Base-by-base conservation (phyloP, 2,888 invertebrate species). In the Amphiduros pacificus region DNA sequence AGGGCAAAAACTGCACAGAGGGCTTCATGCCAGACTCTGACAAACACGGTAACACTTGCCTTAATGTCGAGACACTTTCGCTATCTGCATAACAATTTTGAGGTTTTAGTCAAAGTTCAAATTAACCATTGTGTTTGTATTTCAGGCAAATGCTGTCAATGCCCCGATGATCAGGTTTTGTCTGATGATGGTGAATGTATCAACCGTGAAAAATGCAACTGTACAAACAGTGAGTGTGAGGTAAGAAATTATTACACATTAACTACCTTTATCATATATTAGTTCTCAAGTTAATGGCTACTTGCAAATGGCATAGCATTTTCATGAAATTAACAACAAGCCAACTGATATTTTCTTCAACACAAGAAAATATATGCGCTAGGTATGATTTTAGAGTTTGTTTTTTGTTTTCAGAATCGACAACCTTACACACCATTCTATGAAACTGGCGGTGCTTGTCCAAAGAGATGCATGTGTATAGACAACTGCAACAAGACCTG, bases 91-190 rank as follows among this genome's bases (percentile, higher is more conserved):
- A n/a, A n/a, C n/a, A n/a, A n/a, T n/a, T n/a, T n/a, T n/a, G n/a
- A n/a, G n/a, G n/a, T n/a, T n/a, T n/a, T n/a, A n/a, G n/a, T n/a
- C n/a, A n/a, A n/a, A 17, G 36, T 14, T 36, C 17, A 36, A 36
- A 9, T 17, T 14, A 36, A 9, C 17, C 36, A 9, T 55, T 20
- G 11, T 2, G n/a, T 5, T 1, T 26, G 53, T 2, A 22, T 17
- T 26, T 14, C 44, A 63, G 63, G 63, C 2, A 48, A 29, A 27
- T 63, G 63, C 44, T 63, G 63, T 48, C 52, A 54, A 17, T 63
- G 63, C 27, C 32, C 63, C 31, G 48, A 48, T 24, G 60, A 60
- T n/a, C 48, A 54, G 20, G 52, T 60, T 11, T 40, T 32, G 26
- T 40, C 40, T 24, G 54, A 58, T 24, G 48, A 22, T 5, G 59